Evolutionary conservation across 2,888 invertebrate species (phyloP).

Genomic region (Spodoptera littoralis): DNA sequence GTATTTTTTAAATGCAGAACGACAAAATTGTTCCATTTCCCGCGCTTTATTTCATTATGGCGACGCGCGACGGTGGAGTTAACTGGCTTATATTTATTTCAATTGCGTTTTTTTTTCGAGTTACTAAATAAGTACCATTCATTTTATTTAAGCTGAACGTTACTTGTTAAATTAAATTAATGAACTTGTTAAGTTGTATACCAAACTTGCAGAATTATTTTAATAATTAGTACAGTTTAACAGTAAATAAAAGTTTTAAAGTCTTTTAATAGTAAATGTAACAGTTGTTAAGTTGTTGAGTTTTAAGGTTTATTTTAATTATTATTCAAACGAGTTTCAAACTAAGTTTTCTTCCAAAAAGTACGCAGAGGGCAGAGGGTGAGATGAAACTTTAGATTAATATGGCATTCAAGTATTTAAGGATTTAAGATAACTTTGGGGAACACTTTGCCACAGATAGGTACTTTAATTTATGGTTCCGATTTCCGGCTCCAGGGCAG

Average conservation of each 20-base stretch:
- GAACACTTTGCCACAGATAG: too few relatives aligned
- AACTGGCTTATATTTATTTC: slow-evolving; percentile 35
- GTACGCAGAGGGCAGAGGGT: too few relatives aligned
- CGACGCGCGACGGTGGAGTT: slow-evolving; percentile 12
- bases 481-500: too few relatives aligned
- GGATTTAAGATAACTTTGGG: too few relatives aligned
- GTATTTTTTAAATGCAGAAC: slow-evolving; percentile 34
- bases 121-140: slow-evolving; percentile 4
- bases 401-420: too few relatives aligned
- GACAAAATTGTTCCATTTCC: slow-evolving; percentile 18
- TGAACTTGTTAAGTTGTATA: slow-evolving; percentile 19
- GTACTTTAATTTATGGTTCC: too few relatives aligned
- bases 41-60: slow-evolving; percentile 22
- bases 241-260: slow-evolving; percentile 14
- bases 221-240: not conserved
- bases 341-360: too few relatives aligned
- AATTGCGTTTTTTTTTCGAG: slow-evolving; percentile 25
- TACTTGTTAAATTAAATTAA: too few relatives aligned
- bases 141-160: slow-evolving; percentile 22
- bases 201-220: slow-evolving; percentile 20
- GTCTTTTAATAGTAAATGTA: slow-evolving; percentile 23
- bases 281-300: slow-evolving; percentile 18
- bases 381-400: too few relatives aligned
- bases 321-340: too few relatives aligned
- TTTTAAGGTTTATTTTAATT: not conserved